Evolutionary conservation across 2,113 vertebrate species (phyloP).

Genomic region (Mormyrus lacerda): DNA sequence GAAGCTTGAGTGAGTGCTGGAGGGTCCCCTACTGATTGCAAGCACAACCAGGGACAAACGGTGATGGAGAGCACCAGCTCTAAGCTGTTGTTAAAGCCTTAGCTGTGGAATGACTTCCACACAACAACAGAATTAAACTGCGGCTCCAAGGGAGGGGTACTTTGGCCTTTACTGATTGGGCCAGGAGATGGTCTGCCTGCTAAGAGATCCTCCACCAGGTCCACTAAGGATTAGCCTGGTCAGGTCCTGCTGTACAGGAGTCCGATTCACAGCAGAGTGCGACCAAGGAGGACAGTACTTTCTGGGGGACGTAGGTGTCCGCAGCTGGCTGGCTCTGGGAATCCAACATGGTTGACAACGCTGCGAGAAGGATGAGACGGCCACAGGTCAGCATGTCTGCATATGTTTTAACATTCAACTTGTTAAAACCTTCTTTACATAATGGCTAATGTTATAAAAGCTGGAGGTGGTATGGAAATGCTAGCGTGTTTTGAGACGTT

Average conservation of each 20-base stretch:
- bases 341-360: slow-evolving; percentile 69
- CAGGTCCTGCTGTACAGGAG: not conserved
- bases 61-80: not conserved
- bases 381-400: not conserved
- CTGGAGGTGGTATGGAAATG: not conserved
- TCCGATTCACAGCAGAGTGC: slow-evolving; percentile 55
- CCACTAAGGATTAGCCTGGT: not conserved
- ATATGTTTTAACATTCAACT: not conserved
- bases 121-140: not conserved
- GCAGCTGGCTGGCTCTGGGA: slow-evolving; percentile 72
- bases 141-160: not conserved
- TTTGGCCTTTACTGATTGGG: not conserved
- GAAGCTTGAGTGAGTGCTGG: slow-evolving; percentile 69
- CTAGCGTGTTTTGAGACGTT: not conserved
- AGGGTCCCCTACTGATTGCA: slow-evolving; percentile 78
- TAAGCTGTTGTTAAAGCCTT: not conserved
- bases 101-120: not conserved
- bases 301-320: slow-evolving; percentile 66
- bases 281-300: slow-evolving; percentile 62
- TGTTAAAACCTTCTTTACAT: not conserved
- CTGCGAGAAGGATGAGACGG: slow-evolving; percentile 33
- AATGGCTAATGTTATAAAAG: not conserved
- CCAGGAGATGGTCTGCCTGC: not conserved
- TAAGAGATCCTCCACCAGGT: not conserved
- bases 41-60: slow-evolving; percentile 25